Evolutionary conservation across 2,797 vertebrate genomes (phyloP).

Genomic region (Zalophus californianus): DNA sequence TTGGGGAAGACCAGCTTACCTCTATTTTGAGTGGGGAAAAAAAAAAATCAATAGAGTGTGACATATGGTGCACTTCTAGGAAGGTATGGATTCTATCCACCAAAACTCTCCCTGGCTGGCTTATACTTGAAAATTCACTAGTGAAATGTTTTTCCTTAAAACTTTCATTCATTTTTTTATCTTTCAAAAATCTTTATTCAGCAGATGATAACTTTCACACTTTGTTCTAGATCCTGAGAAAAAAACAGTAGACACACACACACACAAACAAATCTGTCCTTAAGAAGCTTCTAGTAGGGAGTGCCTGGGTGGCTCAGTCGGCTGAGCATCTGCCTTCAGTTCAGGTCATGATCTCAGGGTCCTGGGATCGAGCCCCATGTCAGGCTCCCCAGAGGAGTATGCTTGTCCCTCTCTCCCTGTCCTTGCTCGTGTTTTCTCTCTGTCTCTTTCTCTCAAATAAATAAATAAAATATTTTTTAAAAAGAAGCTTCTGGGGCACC

Average conservation of each 20-base stretch:
- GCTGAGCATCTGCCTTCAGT: no score
- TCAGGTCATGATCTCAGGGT: no score
- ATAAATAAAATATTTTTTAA: no score
- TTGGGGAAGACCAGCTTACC: neutral
- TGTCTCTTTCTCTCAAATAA: no score
- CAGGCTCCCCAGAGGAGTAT: no score
- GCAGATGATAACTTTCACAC: neutral
- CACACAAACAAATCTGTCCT: neutral
- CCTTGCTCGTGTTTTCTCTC: no score
- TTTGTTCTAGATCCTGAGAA: neutral
- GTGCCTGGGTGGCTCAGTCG: no score
- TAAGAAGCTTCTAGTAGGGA: neutral
- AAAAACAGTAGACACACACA: constrained; percentile 3
- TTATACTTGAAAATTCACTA: neutral
- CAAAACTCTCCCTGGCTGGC: neutral
- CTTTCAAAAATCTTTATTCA: constrained; percentile 21
- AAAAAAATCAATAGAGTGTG: neutral
- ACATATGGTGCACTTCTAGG: neutral
- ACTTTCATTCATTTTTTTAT: neutral
- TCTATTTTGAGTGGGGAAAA: neutral
- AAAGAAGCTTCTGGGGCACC: no score
- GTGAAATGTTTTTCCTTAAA: neutral
- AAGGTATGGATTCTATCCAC: neutral
- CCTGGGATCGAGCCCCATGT: no score
- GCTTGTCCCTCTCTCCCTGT: no score